These are phyloP conservation scores for Achlya flavicornis DNA, from an alignment of 2,888 invertebrate species.

Conservation along the genomic window DNA sequence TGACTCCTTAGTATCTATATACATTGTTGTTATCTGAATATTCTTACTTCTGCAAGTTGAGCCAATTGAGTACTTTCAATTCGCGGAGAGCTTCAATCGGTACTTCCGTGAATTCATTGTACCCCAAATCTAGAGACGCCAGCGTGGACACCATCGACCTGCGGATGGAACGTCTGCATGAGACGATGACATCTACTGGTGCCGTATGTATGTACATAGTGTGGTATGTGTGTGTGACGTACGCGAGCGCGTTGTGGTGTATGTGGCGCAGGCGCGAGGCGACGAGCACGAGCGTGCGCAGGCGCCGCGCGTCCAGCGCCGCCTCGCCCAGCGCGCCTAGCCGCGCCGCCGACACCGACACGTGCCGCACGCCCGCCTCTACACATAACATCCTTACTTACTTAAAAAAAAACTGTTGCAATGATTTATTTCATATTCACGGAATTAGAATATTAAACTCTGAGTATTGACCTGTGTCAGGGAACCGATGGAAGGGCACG, in stretches of 20 bases:
- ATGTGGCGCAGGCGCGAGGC: slow-evolving; percentile 89
- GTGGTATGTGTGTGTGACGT: slow-evolving; percentile 40
- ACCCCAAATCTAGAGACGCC: slow-evolving; percentile 90
- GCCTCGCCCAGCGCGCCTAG: slow-evolving; percentile 88
- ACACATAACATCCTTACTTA: too few relatives aligned
- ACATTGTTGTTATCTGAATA: neutral
- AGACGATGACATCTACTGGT: neutral
- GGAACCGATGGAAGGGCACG: slow-evolving; percentile 64
- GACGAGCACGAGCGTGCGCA: slow-evolving; percentile 90
- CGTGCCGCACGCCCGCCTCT: slow-evolving; percentile 84
- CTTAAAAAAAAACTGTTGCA: too few relatives aligned
- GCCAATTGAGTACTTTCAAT: slow-evolving; percentile 88
- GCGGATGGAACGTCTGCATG: slow-evolving; percentile 40
- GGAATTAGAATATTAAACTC: too few relatives aligned
- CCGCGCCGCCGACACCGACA: slow-evolving; percentile 85
- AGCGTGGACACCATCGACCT: slow-evolving; percentile 91
- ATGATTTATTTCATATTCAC: too few relatives aligned
- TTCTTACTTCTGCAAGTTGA: slow-evolving; percentile 89
- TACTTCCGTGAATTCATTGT: slow-evolving; percentile 88
- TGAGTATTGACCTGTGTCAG: slow-evolving; percentile 56
- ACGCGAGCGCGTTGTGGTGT: slow-evolving; percentile 89
- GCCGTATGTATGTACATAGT: too few relatives aligned
- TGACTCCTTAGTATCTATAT: too few relatives aligned
- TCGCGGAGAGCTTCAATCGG: slow-evolving; percentile 86
- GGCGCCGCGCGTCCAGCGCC: slow-evolving; percentile 87